Percentiles rank a stretch among this genome's conserved stretches.
phyloP scores from a whole-genome alignment of 2,113 vertebrate species.

The Tor tambroides region DNA sequence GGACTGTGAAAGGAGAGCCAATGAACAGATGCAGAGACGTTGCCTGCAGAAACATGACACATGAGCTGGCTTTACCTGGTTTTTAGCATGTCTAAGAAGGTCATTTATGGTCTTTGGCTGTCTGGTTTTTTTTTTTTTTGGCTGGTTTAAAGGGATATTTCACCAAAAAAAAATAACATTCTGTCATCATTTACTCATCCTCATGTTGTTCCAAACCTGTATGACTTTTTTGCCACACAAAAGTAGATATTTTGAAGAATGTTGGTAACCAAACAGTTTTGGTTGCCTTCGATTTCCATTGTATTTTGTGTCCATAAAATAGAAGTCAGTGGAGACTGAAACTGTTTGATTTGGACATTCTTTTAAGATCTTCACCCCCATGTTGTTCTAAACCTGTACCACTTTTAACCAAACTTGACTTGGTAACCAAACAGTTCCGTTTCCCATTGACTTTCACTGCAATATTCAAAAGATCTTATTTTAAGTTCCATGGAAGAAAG shows the following conservation, averaged over 20 bases:
- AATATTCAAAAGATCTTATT: too few relatives aligned
- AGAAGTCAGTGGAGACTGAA: not conserved
- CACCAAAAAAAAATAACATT: not conserved
- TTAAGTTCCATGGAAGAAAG: not conserved
- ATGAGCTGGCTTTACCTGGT: not conserved
- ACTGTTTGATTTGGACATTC: not conserved
- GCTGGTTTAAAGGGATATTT: not conserved
- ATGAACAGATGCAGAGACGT: constrained; percentile 11
- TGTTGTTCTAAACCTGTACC: too few relatives aligned
- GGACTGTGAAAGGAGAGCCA: constrained; percentile 18
- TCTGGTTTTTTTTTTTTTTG: not conserved
- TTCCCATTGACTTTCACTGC: too few relatives aligned
- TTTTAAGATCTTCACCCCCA: too few relatives aligned
- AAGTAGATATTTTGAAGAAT: not conserved
- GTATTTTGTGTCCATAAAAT: not conserved
- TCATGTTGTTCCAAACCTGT: not conserved
- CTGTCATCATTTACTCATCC: not conserved
- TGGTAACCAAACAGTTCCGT: too few relatives aligned
- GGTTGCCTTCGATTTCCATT: not conserved
- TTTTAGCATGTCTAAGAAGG: not conserved
- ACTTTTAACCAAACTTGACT: too few relatives aligned
- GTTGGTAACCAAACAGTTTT: not conserved
- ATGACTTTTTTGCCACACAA: not conserved
- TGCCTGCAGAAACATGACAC: not conserved
- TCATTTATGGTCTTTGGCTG: not conserved